Base-by-base conservation (phyloP, 2,888 invertebrate species). In the Tinea trinotella region DNA sequence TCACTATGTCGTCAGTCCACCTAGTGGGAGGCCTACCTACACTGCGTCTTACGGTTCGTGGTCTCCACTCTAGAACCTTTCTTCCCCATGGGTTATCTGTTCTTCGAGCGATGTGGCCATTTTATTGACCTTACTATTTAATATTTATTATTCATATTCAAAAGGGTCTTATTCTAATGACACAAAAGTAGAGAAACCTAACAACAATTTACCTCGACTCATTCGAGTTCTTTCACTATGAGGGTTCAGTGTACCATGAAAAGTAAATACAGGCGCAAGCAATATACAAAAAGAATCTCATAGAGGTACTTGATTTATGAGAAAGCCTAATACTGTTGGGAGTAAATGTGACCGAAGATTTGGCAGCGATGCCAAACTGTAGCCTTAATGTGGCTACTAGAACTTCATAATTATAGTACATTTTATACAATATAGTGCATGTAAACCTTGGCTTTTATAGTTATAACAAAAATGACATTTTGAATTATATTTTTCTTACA, bases 261-360 rank as follows among this genome's bases (percentile, higher is more conserved):
- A 48, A 48, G 13, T 40, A 40, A 48, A 48, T 48, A 48, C 18
- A 48, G 24, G 50, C 13, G 24, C 1, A 12, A 22, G 15, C 7
- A 50, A 50, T 24, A 50, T 24, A 50, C 24, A 50, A 22, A 50
- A 50, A 24, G 10, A n/a, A 22, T 50, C 22, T 24, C 24, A 50
- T 48, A 18, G 7, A 40, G 40, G 46, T 50, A 48, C 17, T 48
- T 50, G 50, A 50, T 50, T 50, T 50, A 50, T 24, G 50, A 24
- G 50, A 24, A 50, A 50, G 24, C 50, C 12, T 50, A 22, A 50
- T 50, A 20, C 20, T 50, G 50, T 50, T 50, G 5, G 13, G 48
- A 12, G 46, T 19, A 19, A 46, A 46, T 46, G 46, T 46, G 46
- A 17, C 19, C 46, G 7, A 13, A 50, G 22, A 50, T 50, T 50